phyloP scores from a whole-genome alignment of 1,140 invertebrate species.

The Apocrypta bakeri region DNA sequence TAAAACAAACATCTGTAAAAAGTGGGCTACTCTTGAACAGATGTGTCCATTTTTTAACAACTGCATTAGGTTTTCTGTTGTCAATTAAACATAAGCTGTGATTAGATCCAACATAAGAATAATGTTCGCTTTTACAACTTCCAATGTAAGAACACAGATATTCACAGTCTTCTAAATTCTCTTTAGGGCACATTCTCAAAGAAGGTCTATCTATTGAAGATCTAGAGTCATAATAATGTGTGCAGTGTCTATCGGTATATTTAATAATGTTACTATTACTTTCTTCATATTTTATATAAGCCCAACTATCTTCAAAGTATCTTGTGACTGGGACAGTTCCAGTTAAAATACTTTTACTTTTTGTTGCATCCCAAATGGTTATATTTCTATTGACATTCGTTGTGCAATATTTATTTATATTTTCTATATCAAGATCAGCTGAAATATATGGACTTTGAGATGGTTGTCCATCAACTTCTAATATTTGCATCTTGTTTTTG shows the following conservation, averaged over 20 bases:
- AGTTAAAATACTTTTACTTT: slow-evolving; percentile 57
- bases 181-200: slow-evolving; percentile 66
- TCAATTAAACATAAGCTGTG: slow-evolving; percentile 67
- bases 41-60: slow-evolving; percentile 72
- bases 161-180: slow-evolving; percentile 65
- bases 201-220: slow-evolving; percentile 58
- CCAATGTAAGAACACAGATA: slow-evolving; percentile 58
- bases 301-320: slow-evolving; percentile 63
- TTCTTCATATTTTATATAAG: slow-evolving; percentile 62
- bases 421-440: slow-evolving; percentile 58
- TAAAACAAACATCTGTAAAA: slow-evolving; percentile 57
- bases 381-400: slow-evolving; percentile 59
- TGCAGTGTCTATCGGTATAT: slow-evolving; percentile 65
- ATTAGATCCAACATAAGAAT: slow-evolving; percentile 65
- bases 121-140: slow-evolving; percentile 60
- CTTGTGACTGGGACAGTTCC: slow-evolving; percentile 50
- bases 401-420: slow-evolving; percentile 62
- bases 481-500: slow-evolving; percentile 50
- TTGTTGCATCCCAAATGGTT: slow-evolving; percentile 63
- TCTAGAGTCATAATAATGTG: slow-evolving; percentile 67
- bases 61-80: slow-evolving; percentile 59
- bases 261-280: slow-evolving; percentile 61
- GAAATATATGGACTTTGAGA: slow-evolving; percentile 54
- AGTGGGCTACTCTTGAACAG: slow-evolving; percentile 67
- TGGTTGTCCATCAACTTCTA: slow-evolving; percentile 47